These are phyloP conservation scores for Xenops minutus DNA, from an alignment of 2,797 vertebrate genomes.

Conservation along the genomic window DNA sequence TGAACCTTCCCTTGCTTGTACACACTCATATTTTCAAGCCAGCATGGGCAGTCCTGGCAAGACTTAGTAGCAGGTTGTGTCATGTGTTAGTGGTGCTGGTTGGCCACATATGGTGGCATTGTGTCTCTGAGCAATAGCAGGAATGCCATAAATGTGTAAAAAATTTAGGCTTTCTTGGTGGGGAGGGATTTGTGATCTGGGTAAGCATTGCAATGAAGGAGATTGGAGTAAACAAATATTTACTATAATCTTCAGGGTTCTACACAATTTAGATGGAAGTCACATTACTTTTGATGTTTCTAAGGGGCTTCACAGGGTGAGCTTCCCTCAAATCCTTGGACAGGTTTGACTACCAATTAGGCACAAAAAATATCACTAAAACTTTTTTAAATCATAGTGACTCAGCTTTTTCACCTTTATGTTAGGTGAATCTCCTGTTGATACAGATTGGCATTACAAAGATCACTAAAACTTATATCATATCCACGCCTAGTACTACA, in stretches of 20 bases:
- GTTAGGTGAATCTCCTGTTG: neutral
- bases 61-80: neutral
- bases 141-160: neutral
- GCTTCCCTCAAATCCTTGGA: neutral
- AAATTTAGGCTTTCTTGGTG: accelerated
- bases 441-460: neutral
- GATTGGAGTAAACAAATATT: neutral
- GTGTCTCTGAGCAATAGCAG: neutral
- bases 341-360: neutral
- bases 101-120: neutral
- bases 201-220: neutral
- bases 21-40: neutral
- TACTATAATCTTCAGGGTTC: neutral
- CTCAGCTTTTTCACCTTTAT: neutral
- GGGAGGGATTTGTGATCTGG: neutral
- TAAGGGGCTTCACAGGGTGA: neutral
- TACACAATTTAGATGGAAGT: neutral
- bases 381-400: neutral
- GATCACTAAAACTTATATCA: neutral
- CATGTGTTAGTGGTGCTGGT: neutral
- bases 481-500: neutral
- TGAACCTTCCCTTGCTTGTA: neutral
- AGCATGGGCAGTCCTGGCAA: neutral
- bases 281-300: neutral
- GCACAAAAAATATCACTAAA: neutral